phyloP scores from a whole-genome alignment of 1,140 invertebrate species.

The Pollicipes pollicipes region DNA sequence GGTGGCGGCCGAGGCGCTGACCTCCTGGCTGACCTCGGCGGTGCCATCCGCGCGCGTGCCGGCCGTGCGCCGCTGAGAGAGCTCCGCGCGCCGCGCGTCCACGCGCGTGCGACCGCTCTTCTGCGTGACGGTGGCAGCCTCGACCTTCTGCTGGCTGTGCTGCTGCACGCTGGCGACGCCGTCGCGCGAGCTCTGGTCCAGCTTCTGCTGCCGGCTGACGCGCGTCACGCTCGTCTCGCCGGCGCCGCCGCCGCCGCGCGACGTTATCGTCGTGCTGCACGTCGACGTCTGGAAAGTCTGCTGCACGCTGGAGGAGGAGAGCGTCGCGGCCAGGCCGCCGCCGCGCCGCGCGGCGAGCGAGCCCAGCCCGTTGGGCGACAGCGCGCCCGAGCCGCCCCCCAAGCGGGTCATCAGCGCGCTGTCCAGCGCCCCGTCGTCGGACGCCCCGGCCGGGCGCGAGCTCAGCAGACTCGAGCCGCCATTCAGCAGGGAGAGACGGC shows the following conservation, averaged over 20 bases:
- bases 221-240: neutral
- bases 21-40: neutral
- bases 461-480: neutral
- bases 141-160: neutral
- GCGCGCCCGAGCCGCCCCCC: too few species aligned
- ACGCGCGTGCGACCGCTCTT: neutral
- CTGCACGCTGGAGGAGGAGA: neutral
- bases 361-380: too few species aligned
- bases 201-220: neutral
- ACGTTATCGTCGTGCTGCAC: neutral
- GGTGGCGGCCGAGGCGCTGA: neutral
- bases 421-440: neutral
- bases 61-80: neutral
- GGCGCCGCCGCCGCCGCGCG: too few species aligned
- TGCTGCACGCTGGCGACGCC: neutral
- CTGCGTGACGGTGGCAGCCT: neutral
- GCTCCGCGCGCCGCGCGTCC: neutral
- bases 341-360: too few species aligned
- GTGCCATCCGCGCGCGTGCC: too few species aligned
- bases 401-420: neutral
- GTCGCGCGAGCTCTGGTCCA: neutral
- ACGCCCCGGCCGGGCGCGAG: too few species aligned
- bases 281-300: neutral
- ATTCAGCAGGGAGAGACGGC: neutral
- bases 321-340: too few species aligned